Conservation (phyloP, 2,888 invertebrate genomes). For the Drosophila demipolita region DNA sequence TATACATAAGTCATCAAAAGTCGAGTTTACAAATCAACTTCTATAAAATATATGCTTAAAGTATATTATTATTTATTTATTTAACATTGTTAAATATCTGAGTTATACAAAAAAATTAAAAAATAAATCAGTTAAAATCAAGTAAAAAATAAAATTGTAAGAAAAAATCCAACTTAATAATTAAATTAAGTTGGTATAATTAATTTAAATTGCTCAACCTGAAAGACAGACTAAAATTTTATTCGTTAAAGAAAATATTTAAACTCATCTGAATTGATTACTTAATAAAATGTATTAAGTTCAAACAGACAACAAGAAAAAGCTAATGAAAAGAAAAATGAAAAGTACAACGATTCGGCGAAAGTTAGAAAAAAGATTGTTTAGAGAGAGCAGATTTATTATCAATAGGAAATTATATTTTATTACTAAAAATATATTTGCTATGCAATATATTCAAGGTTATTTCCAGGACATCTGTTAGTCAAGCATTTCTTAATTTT, state of each 20-base stretch:
- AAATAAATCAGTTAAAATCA: neutral
- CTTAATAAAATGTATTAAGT: neutral
- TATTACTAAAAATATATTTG: neutral
- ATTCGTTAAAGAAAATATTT: neutral
- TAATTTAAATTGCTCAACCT: neutral
- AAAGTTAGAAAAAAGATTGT: neutral
- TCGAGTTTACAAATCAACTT: neutral
- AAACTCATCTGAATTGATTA: neutral
- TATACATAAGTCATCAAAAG: neutral
- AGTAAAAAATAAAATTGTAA: neutral
- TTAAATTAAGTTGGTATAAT: neutral
- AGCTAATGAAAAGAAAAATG: neutral
- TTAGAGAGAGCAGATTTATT: neutral
- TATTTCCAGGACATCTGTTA: neutral
- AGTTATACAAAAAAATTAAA: neutral
- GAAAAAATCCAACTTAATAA: neutral
- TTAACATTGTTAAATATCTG: neutral
- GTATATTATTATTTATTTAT: neutral
- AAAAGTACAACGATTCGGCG: neutral
- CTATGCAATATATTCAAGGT: neutral
- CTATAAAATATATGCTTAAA: neutral
- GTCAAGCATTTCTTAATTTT: neutral
- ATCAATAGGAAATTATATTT: neutral
- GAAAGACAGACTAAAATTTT: neutral
- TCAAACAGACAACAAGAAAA: neutral